Percentiles rank a stretch among this genome's conserved stretches.
Evolutionary conservation across 2,888 invertebrate species (phyloP).

Genomic region (Trachelus stipa): DNA sequence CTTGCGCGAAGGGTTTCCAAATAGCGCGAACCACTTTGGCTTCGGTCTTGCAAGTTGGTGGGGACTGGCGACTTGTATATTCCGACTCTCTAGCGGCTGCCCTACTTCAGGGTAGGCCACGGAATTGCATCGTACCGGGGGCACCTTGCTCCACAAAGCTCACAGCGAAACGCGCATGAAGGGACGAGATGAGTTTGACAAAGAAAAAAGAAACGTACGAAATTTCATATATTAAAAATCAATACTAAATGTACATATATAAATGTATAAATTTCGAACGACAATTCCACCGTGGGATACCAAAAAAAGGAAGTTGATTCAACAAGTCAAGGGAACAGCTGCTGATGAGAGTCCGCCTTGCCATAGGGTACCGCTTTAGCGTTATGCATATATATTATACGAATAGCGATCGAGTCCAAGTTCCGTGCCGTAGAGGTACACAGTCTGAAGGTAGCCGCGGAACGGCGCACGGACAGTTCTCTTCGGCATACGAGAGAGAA

Average conservation of each 20-base stretch:
- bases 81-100: slow-evolving; percentile 21
- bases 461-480: slow-evolving; percentile 10
- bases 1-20: slow-evolving; percentile 24
- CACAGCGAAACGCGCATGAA: not conserved
- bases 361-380: slow-evolving; percentile 27
- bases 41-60: slow-evolving; percentile 22
- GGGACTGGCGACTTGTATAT: not conserved
- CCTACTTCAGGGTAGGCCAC: slow-evolving; percentile 26
- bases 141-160: not conserved
- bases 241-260: no score
- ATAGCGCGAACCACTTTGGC: slow-evolving; percentile 34
- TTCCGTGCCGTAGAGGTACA: not conserved
- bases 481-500: slow-evolving; percentile 2
- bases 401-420: not conserved
- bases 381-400: slow-evolving; percentile 26
- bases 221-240: not conserved
- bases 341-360: slow-evolving; percentile 49
- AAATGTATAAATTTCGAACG: not conserved
- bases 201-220: not conserved
- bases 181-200: not conserved
- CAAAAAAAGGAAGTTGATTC: slow-evolving; percentile 32
- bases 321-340: slow-evolving; percentile 57
- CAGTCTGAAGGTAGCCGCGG: slow-evolving; percentile 14
- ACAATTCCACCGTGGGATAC: not conserved
- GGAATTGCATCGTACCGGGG: not conserved